Percentiles rank a stretch among this genome's conserved stretches.
phyloP scores from a whole-genome alignment of 2,888 invertebrate genomes.

The Drosophila atroscutellata region DNA sequence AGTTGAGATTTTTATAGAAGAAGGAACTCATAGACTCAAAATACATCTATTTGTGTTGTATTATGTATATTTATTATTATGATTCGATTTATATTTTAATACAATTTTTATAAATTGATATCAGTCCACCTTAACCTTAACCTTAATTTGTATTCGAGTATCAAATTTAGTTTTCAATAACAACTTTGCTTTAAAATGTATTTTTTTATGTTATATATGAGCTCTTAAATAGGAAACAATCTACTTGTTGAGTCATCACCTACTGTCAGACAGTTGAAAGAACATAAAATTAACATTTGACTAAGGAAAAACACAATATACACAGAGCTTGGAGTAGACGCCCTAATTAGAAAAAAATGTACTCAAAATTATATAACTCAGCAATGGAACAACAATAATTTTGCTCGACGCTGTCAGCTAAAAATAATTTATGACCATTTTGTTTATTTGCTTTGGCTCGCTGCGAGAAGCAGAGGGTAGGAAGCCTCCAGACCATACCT shows the following conservation, averaged over 20 bases:
- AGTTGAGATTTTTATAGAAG: too few relatives aligned
- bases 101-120: background rate
- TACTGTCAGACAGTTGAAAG: conserved; percentile 25
- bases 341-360: conserved; percentile 64
- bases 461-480: conserved; percentile 2
- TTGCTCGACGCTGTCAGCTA: conserved; percentile 49
- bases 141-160: background rate
- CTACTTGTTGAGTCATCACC: background rate
- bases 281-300: conserved; percentile 40
- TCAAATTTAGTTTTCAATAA: background rate
- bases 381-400: conserved; percentile 37
- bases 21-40: background rate
- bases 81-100: background rate
- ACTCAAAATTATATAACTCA: conserved; percentile 69
- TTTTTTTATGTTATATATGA: background rate
- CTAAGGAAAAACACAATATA: conserved; percentile 18
- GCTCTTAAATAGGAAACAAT: background rate
- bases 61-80: background rate
- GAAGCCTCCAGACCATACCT: conserved; percentile 11
- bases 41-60: background rate
- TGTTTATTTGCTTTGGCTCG: conserved; percentile 65
- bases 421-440: conserved; percentile 59
- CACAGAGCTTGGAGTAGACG: conserved; percentile 34
- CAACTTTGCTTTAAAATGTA: background rate
- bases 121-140: too few relatives aligned